Evolutionary conservation across 2,113 vertebrate species (phyloP).

Genomic region (Epinephelus moara): DNA sequence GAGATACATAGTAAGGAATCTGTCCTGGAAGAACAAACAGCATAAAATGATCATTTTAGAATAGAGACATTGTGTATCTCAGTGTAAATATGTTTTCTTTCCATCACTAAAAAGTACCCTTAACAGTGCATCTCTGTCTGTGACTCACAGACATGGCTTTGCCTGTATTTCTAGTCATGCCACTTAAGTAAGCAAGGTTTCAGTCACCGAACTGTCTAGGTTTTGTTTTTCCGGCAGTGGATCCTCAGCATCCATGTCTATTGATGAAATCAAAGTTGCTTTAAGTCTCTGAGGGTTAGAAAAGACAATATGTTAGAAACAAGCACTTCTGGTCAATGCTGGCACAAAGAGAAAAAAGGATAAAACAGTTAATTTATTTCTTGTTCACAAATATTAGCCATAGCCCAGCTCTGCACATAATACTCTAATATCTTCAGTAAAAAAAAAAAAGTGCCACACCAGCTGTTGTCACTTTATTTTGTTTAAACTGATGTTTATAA

Average conservation of each 20-base stretch:
- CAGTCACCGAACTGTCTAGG: slow-evolving; percentile 21
- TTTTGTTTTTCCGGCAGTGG: slow-evolving; percentile 56
- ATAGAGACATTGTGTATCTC: background rate
- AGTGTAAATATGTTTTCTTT: background rate
- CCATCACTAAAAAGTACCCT: background rate
- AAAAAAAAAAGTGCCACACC: no score
- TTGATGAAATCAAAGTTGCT: slow-evolving; percentile 63
- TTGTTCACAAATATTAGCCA: no score
- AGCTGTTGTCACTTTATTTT: background rate
- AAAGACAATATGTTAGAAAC: slow-evolving; percentile 18
- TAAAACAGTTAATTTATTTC: background rate
- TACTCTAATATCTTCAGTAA: background rate
- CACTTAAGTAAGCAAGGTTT: slow-evolving; percentile 39
- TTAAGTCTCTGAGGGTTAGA: slow-evolving; percentile 71
- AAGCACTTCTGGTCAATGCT: background rate
- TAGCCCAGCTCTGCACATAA: background rate
- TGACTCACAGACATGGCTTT: background rate
- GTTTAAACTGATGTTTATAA: no score
- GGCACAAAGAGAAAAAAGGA: background rate
- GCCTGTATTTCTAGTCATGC: background rate
- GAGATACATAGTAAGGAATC: background rate
- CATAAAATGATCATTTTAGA: background rate
- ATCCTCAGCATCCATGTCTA: slow-evolving; percentile 64
- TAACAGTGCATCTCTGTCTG: no score
- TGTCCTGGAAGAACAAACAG: background rate